phyloP scores from a whole-genome alignment of 2,797 vertebrate species.

The Ambastaia sidthimunki region DNA sequence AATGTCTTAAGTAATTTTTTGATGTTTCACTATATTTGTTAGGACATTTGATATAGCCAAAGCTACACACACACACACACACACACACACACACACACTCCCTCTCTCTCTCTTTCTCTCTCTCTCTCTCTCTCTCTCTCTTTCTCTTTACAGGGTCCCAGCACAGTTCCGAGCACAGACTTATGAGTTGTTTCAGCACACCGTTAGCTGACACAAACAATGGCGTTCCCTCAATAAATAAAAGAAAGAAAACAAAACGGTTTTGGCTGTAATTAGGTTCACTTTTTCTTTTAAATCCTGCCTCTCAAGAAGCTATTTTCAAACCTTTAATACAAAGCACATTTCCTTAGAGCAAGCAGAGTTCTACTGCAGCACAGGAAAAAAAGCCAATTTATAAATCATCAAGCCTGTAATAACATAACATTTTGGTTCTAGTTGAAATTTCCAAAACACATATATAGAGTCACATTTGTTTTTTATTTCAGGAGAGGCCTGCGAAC shows the following conservation, averaged over 20 bases:
- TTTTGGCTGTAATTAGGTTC: neutral
- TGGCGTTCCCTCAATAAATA: neutral
- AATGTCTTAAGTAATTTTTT: too few relatives aligned
- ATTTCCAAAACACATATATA: conserved; percentile 71
- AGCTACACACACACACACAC: too few relatives aligned
- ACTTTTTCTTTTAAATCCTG: conserved; percentile 4
- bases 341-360: conserved; percentile 59
- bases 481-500: conserved; percentile 72
- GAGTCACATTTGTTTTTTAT: conserved; percentile 88
- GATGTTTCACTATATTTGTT: too few relatives aligned
- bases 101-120: too few relatives aligned
- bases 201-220: neutral
- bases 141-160: neutral
- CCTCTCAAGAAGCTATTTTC: conserved; percentile 52
- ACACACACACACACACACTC: too few relatives aligned
- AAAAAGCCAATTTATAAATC: conserved; percentile 67
- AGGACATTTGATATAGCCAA: too few relatives aligned
- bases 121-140: too few relatives aligned
- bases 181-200: neutral
- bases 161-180: neutral
- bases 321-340: conserved; percentile 65
- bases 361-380: conserved; percentile 52
- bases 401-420: conserved; percentile 72
- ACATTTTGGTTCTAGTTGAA: conserved; percentile 71
- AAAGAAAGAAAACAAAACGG: neutral